Conservation (phyloP, 2,113 vertebrate genomes). For the Leucoraja erinaceus region DNA sequence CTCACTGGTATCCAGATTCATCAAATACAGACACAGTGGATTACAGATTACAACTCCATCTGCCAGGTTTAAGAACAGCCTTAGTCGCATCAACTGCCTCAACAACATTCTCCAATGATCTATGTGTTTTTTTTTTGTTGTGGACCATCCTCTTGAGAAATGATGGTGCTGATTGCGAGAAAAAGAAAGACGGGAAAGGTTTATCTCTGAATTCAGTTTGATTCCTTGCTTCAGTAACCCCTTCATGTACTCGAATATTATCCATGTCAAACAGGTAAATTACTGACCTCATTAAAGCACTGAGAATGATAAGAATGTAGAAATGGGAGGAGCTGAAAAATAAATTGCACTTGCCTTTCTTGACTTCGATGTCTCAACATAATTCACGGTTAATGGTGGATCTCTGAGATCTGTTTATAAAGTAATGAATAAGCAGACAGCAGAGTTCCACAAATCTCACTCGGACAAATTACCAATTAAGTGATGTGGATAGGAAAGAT, state of each 20-base stretch:
- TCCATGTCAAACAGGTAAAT: not conserved
- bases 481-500: too few relatives aligned
- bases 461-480: not conserved
- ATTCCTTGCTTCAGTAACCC: not conserved
- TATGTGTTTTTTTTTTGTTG: not conserved
- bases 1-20: not conserved
- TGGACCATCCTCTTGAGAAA: not conserved
- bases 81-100: not conserved
- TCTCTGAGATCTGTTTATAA: not conserved
- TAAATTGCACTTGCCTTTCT: not conserved
- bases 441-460: not conserved
- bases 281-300: not conserved
- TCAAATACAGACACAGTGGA: not conserved
- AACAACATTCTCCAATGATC: not conserved
- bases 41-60: conserved; percentile 14
- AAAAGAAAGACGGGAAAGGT: not conserved
- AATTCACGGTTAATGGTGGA: not conserved
- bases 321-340: not conserved
- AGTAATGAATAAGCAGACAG: too few relatives aligned
- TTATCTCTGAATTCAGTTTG: not conserved
- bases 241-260: not conserved
- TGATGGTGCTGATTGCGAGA: not conserved
- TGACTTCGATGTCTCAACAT: not conserved
- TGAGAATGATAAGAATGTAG: not conserved
- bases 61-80: not conserved